Base-by-base conservation (phyloP, 2,113 vertebrate species). In the Oceanodroma tethys region DNA sequence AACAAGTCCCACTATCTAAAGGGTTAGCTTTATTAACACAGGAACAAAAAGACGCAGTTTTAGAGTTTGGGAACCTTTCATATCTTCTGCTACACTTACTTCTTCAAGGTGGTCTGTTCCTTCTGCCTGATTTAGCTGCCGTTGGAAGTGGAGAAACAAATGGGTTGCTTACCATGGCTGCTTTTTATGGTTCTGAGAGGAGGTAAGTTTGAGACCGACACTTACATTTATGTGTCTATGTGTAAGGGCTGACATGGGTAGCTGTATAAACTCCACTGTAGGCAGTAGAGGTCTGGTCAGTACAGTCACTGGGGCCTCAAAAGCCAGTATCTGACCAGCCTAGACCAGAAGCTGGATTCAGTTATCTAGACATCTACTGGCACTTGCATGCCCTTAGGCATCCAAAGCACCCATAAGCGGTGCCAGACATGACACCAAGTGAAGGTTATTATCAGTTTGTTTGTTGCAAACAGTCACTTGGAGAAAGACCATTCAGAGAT, bases 191-290 rank as follows among this genome's bases (percentile, higher is more conserved):
- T 66, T 72, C 53, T 76, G 36, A 43, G 66, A 50, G 19, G 30
- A 48, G 21, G 8, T 50, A 21, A 29, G 32, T 68, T 79, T 67
- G 81, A 45, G 70, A 27, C n/a, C 1, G 4, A 66, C 29, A 38
- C 13, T 38, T 75, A 7, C 3, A 0, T 7, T 23, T 26, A 8
- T 21, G 36, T 83, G 36, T 56, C 34, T 50, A 1, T 45, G 18
- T 38, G 19, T n/a, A 13, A 55, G 47, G 23, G 15, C 74, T 86
- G 63, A 20, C 9, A 5, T 0, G 0, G 30, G 32, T 32, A 34
- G 16, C 70, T 71, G 29, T 68, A 43, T 4, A 10, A 56, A 23
- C 38, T 29, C 43, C 1, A 0, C 59, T 40, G 17, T 20, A 12
- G 58, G 18, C 45, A 58, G 26, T 3, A 1, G 68, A 73, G 34